Conservation (phyloP, 2,113 vertebrate species). For the Jacana jacana region DNA sequence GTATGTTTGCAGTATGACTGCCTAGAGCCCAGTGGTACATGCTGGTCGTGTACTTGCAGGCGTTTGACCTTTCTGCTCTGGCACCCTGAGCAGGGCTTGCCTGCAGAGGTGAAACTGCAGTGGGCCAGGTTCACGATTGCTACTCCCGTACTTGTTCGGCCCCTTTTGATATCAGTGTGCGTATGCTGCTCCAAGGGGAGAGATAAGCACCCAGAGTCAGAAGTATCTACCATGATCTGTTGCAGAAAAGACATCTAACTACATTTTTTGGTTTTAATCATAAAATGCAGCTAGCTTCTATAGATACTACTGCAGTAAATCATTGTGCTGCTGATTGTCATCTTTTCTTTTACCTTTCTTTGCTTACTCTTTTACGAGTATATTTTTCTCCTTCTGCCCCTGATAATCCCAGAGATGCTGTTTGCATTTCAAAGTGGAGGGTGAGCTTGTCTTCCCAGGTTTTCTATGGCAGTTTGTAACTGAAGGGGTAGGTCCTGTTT, state of each 20-base stretch:
- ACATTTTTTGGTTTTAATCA: neutral
- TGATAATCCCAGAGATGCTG: neutral
- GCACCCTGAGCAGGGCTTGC: neutral
- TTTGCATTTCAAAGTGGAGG: neutral
- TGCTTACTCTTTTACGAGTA: neutral
- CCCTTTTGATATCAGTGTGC: neutral
- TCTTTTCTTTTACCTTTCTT: neutral
- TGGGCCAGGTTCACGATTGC: neutral
- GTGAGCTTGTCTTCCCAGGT: neutral
- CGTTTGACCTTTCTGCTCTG: neutral
- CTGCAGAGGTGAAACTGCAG: neutral
- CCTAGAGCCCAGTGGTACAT: rapidly evolving
- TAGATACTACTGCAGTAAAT: neutral
- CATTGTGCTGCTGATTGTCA: neutral
- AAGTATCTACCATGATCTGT: neutral
- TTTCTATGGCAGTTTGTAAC: neutral
- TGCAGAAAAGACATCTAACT: neutral
- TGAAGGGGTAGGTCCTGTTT: neutral
- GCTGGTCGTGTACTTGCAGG: neutral
- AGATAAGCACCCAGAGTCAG: neutral
- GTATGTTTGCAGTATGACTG: neutral
- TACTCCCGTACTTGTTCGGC: neutral
- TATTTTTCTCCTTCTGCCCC: neutral
- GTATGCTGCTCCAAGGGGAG: neutral
- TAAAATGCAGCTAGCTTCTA: neutral